phyloP scores from a whole-genome alignment of 2,113 vertebrate species.

The Geococcyx californianus region DNA sequence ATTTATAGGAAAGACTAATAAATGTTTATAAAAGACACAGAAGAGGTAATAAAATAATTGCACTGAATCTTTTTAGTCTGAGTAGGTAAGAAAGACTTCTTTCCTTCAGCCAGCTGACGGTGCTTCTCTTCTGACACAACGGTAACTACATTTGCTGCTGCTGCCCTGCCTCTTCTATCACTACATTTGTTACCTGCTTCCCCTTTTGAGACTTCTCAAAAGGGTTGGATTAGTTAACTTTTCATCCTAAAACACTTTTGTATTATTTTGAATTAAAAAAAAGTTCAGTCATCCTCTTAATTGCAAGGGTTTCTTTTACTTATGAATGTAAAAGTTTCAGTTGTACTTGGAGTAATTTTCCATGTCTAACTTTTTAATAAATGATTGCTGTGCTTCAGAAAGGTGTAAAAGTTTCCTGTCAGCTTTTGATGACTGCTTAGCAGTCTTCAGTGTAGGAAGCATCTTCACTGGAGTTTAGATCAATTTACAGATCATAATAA shows the following conservation, averaged over 20 bases:
- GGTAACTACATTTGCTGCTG: neutral
- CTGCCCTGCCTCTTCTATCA: neutral
- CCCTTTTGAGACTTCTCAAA: neutral
- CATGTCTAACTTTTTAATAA: neutral
- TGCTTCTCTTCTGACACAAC: neutral
- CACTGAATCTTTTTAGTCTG: neutral
- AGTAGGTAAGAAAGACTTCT: neutral
- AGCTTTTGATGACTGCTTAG: neutral
- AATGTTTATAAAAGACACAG: neutral
- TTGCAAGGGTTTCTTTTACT: neutral
- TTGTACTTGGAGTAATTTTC: neutral
- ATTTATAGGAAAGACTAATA: neutral
- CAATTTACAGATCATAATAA: neutral
- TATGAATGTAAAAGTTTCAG: neutral
- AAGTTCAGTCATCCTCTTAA: neutral
- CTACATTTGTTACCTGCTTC: neutral
- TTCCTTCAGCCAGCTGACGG: neutral
- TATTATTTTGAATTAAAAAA: neutral
- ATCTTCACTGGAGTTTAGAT: neutral
- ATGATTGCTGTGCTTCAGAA: neutral
- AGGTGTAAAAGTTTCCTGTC: neutral
- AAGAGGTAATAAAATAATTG: neutral
- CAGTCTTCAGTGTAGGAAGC: neutral
- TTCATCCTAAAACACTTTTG: neutral
- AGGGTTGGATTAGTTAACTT: neutral